Conservation (phyloP, 2,113 vertebrate genomes). For the Anoura caudifer region DNA sequence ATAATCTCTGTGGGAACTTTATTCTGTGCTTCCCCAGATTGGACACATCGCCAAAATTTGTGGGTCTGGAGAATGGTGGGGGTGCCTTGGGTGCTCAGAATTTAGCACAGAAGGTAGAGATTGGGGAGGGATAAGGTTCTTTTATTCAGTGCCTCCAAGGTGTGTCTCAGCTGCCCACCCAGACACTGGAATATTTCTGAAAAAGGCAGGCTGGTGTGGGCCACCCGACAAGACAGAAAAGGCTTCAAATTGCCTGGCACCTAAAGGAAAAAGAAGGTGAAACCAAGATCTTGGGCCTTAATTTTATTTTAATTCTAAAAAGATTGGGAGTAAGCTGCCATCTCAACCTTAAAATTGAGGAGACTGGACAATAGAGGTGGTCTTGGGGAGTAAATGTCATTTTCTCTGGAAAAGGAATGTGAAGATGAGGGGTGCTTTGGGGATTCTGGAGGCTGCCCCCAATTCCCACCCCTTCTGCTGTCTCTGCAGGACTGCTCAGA, state of each 20-base stretch:
- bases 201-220: slow-evolving; percentile 13
- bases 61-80: not conserved
- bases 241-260: not conserved
- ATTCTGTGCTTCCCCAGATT: not conserved
- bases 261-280: not conserved
- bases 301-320: slow-evolving; percentile 27
- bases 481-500: not conserved
- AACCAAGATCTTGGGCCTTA: not conserved
- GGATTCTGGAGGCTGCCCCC: not conserved
- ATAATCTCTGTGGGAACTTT: not conserved
- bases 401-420: not conserved
- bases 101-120: not conserved
- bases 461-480: not conserved
- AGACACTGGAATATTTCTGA: not conserved
- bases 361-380: not conserved
- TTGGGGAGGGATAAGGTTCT: not conserved
- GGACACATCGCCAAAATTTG: not conserved
- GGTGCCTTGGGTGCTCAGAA: not conserved
- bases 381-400: not conserved
- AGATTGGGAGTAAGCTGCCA: not conserved
- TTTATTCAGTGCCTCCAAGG: not conserved
- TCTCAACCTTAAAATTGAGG: not conserved
- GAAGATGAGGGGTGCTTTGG: not conserved
- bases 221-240: not conserved
- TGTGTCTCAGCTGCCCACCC: not conserved